Base-by-base conservation (phyloP, 2,797 vertebrate genomes). In the Discoglossus pictus region DNA sequence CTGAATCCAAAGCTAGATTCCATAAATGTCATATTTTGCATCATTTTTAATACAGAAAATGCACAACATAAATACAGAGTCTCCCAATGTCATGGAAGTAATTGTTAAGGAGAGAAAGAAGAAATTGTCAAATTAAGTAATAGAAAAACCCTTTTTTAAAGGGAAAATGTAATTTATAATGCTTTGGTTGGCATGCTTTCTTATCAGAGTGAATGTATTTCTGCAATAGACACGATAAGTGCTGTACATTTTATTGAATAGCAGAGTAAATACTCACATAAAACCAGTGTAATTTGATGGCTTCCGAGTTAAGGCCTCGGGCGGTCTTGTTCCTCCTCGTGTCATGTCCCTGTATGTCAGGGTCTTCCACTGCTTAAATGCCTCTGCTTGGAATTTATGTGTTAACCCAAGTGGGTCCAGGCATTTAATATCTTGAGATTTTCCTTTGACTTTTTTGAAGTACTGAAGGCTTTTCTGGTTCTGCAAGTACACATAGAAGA, bases 241-340 rank as follows among this genome's bases (percentile, higher is more conserved):
- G 1, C 68, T 74, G 61, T 72, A 78, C 65, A 72, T 77, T 79
- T 81, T 82, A 58, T 53, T 72, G 69, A 77, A 74, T 79, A 78
- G 47, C 10, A 46, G 46, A 51, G 62, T 74, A 83, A 83, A 75
- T 77, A 81, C 72, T 83, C 73, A 75, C 74, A 79, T 81, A 82
- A 84, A 83, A 75, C 68, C 72, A 77, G 38, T 23, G 62, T 82
- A 79, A 83, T 87, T 84, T 72, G 34, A 73, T 61, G 74, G 53
- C 69, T 85, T 84, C 15, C 58, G 80, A 82, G 60, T 75, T 75
- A 85, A 78, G 77, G 77, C 80, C 77, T 78, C 73, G 79, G 84
- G 80, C 78, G 79, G 81, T 61, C 76, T 75, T 74, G 73, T 62
- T 80, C 59, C 78, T 76, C 54, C 74, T 78, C 79, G 79, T 79